Evolutionary conservation across 2,888 invertebrate genomes (phyloP), one percentile per base, ranked within the genome.

Genomic region (Ischnus inquisitorius): DNA sequence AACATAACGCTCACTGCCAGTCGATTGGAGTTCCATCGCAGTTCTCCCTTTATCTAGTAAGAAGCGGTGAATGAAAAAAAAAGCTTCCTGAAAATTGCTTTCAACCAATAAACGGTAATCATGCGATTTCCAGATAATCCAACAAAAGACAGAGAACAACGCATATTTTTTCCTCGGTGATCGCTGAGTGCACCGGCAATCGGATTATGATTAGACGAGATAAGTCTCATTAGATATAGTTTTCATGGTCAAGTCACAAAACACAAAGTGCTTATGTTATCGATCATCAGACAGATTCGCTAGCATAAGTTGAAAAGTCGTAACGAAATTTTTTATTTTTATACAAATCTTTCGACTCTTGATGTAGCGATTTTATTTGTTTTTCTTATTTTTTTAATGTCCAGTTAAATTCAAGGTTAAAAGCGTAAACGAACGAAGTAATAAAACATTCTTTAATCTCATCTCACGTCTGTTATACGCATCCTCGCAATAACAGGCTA

Each of bases 151-250:
- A 46, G 46, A 46, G 10, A 12, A 46, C 46, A 46, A 46, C 46
- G 46, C 46, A 46, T 46, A 1, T 43, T 43, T 43, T 46, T 67
- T 22, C 67, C n/a, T 22, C 8, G 14, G 46, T 41, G 19, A 19
- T 46, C 43, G 3, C 8, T 12, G 22, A 10, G 14, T 10, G 22
- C 16, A 62, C 16, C 4, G 43, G 2, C 10, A 22, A 41, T 46
- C 46, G 1, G 25, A 67, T 22, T 16, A 5, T 46, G 12, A 12
- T 22, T 16, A 22, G 14, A 22, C 46, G 1, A 39, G 28, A 62
- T 25, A 2, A 95, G 95, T 57, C 6, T 1, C 12, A 6, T 14
- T 34, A n/a, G 14, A 34, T n/a, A 62, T 96, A 8, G 46, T 46
- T 46, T 46, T 46, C 3, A 46, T n/a, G 3, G n/a, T 46, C 2